Percentiles rank a stretch among this genome's conserved stretches.
These are phyloP conservation scores for Callyntrura guangdongensis DNA, from an alignment of 2,888 invertebrate species.

Conservation along the genomic window DNA sequence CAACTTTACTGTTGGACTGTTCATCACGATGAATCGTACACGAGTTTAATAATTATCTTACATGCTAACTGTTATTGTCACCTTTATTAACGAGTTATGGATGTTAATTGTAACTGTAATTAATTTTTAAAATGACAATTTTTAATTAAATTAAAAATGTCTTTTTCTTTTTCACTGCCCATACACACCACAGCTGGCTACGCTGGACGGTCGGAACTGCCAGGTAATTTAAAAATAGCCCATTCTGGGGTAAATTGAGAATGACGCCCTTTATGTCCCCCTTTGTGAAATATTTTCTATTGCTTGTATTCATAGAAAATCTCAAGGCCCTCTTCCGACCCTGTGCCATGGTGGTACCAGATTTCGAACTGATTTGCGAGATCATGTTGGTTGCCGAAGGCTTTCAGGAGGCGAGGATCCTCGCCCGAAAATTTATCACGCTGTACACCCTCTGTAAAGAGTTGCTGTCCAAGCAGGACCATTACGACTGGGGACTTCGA, in stretches of 20 bases:
- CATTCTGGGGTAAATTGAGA: background rate
- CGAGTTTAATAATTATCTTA: too few species aligned
- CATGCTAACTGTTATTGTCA: too few species aligned
- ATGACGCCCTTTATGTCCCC: too few species aligned
- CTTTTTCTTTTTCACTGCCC: too few species aligned
- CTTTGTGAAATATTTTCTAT: too few species aligned
- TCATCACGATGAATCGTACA: conserved; percentile 96
- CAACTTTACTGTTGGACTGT: conserved; percentile 95
- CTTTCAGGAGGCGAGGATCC: conserved; percentile 96
- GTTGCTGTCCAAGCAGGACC: conserved; percentile 91
- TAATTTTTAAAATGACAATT: too few species aligned
- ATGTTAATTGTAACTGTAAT: too few species aligned
- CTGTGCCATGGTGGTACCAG: conserved; percentile 99
- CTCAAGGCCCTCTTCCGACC: conserved; percentile 89
- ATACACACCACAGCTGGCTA: conserved; percentile 87
- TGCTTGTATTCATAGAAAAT: conserved; percentile 89
- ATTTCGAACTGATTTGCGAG: conserved; percentile 98
- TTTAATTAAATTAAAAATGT: too few species aligned
- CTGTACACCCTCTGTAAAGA: conserved; percentile 98
- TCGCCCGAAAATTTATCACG: conserved; percentile 98
- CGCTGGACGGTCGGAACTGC: too few species aligned
- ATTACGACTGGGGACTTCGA: conserved; percentile 98
- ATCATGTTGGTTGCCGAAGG: conserved; percentile 99
- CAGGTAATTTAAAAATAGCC: background rate
- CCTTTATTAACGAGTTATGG: too few species aligned